Conservation (phyloP, 2,888 invertebrate genomes). For the Nymphalis urticae region DNA sequence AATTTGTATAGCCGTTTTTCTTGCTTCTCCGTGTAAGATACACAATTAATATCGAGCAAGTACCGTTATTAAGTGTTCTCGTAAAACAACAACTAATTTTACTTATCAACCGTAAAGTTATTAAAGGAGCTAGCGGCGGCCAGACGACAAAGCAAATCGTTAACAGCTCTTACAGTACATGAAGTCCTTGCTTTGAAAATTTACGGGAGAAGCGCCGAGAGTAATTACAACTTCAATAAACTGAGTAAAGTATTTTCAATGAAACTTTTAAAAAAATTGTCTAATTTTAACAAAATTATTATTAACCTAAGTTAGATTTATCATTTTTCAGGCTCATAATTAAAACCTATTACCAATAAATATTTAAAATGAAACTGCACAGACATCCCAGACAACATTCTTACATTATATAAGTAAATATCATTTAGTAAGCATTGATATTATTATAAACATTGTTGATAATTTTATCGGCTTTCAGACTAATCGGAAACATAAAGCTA, state of each 20-base stretch:
- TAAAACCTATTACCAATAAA: too few relatives aligned
- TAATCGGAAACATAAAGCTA: too few relatives aligned
- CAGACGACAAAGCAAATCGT: constrained; percentile 27
- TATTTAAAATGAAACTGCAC: too few relatives aligned
- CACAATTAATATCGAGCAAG: constrained; percentile 15
- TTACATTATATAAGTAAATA: too few relatives aligned
- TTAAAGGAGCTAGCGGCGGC: constrained; percentile 22
- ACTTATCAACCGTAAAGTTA: constrained; percentile 30
- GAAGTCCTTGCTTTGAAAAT: constrained; percentile 30
- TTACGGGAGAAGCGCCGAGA: constrained; percentile 28
- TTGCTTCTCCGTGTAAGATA: constrained; percentile 9
- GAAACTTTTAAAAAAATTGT: constrained; percentile 12
- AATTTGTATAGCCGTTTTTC: too few relatives aligned
- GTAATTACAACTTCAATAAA: constrained; percentile 34
- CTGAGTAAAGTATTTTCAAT: constrained; percentile 22
- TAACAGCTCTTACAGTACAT: constrained; percentile 22
- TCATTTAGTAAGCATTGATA: too few relatives aligned
- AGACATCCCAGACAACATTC: too few relatives aligned
- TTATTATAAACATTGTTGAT: too few relatives aligned
- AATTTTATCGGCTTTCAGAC: too few relatives aligned
- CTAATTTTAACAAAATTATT: not conserved
- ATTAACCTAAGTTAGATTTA: too few relatives aligned
- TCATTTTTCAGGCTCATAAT: too few relatives aligned
- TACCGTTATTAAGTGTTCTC: constrained; percentile 22
- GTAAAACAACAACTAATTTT: constrained; percentile 27